These are phyloP conservation scores for Phortica variegata DNA, from an alignment of 1,140 invertebrate genomes.

Conservation along the genomic window DNA sequence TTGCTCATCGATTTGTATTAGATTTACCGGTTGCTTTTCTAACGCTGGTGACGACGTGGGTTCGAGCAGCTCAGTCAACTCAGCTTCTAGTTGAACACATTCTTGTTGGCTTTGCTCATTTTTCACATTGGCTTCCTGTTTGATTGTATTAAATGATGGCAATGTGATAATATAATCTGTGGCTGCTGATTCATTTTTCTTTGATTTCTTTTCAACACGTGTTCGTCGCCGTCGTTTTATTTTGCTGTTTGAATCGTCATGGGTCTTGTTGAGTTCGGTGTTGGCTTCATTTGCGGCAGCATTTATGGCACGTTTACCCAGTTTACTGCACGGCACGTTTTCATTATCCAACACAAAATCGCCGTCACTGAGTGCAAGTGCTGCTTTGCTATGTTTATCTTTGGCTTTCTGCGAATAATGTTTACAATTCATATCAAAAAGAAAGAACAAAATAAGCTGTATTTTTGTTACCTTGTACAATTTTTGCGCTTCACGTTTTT, in stretches of 20 bases:
- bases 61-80: background rate
- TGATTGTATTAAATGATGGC: slow-evolving; percentile 16
- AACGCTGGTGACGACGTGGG: no score
- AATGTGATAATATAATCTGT: no score
- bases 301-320: slow-evolving; percentile 31
- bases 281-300: slow-evolving; percentile 12
- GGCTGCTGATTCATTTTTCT: background rate
- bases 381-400: slow-evolving; percentile 25
- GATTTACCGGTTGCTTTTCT: no score
- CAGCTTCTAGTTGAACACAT: background rate
- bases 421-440: background rate
- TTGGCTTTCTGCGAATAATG: slow-evolving; percentile 15
- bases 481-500: slow-evolving; percentile 14
- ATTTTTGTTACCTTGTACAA: slow-evolving; percentile 26
- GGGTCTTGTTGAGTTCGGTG: no score
- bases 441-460: background rate
- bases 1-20: no score
- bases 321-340: slow-evolving; percentile 29
- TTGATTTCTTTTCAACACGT: slow-evolving; percentile 1
- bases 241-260: background rate
- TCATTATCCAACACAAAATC: slow-evolving; percentile 46
- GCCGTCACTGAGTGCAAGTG: slow-evolving; percentile 26
- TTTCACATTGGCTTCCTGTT: slow-evolving; percentile 25
- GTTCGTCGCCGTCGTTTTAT: slow-evolving; percentile 6
- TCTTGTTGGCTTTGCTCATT: slow-evolving; percentile 12